These are phyloP conservation scores for Rapana venosa DNA, from an alignment of 2,888 invertebrate genomes.

Conservation along the genomic window DNA sequence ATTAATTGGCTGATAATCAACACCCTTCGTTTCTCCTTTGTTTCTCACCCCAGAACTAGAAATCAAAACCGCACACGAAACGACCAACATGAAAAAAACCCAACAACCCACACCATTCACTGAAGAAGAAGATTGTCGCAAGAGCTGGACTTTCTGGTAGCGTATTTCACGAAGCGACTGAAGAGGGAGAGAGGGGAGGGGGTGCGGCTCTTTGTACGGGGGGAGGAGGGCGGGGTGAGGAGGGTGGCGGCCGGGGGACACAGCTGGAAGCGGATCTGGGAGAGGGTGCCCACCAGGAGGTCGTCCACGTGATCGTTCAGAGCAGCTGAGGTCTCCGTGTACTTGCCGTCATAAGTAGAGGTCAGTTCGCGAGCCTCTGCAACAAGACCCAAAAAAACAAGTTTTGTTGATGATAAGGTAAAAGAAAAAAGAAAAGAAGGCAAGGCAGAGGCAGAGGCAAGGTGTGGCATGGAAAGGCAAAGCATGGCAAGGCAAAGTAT, in stretches of 20 bases:
- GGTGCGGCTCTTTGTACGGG: conserved; percentile 36
- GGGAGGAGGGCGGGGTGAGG: conserved; percentile 39
- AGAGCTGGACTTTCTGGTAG: conserved; percentile 37
- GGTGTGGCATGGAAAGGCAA: too few species aligned
- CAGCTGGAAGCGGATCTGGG: conserved; percentile 40
- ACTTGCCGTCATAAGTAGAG: conserved; percentile 35
- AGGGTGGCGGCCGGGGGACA: conserved; percentile 29
- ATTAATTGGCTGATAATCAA: background rate
- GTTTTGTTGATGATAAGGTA: too few species aligned
- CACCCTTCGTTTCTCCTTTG: background rate
- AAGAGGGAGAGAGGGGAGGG: conserved; percentile 42
- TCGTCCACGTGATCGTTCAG: conserved; percentile 45
- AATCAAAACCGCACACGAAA: too few species aligned
- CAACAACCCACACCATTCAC: background rate
- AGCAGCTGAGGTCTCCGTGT: conserved; percentile 41
- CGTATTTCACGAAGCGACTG: conserved; percentile 41
- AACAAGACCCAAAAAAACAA: background rate
- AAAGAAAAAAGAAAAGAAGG: too few species aligned
- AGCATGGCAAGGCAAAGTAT: too few species aligned
- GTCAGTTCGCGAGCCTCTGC: conserved; percentile 36
- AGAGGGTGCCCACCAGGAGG: conserved; percentile 40
- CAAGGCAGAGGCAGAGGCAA: too few species aligned
- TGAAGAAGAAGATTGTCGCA: conserved; percentile 43
- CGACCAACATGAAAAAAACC: background rate
- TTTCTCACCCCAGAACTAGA: background rate